A percentile compares a stretch with the other conserved stretches of the same genome.
These are phyloP conservation scores for Diaprepes abbreviatus DNA, from an alignment of 2,888 invertebrate species.

Conservation along the genomic window DNA sequence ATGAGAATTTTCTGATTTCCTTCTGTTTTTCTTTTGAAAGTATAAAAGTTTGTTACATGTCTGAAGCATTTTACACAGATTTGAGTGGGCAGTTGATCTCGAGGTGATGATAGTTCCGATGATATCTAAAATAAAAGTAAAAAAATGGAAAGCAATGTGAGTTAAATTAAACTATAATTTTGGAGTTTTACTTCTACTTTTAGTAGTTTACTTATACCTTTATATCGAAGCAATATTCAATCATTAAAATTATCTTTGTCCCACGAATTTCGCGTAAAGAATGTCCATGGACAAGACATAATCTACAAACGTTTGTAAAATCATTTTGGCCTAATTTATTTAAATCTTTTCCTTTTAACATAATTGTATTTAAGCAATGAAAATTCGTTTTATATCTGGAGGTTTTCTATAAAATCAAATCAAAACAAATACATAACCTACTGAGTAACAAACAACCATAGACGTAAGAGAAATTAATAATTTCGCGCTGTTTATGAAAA, in stretches of 20 bases:
- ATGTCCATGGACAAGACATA: slow-evolving; percentile 59
- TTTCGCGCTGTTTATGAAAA: too few relatives aligned
- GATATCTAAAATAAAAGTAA: slow-evolving; percentile 59
- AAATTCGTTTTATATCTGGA: too few relatives aligned
- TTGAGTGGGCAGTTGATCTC: slow-evolving; percentile 64
- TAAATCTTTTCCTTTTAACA: background rate
- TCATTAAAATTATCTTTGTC: slow-evolving; percentile 62
- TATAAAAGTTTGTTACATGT: slow-evolving; percentile 64
- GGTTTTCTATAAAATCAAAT: too few relatives aligned
- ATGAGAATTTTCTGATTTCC: slow-evolving; percentile 65
- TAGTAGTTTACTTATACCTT: too few relatives aligned
- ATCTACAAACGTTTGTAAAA: slow-evolving; percentile 59
- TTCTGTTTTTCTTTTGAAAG: slow-evolving; percentile 59
- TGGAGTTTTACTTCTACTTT: too few relatives aligned
- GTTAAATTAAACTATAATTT: too few relatives aligned
- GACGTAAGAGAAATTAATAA: too few relatives aligned
- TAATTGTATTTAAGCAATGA: background rate
- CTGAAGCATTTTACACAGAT: slow-evolving; percentile 66
- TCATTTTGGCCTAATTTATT: background rate
- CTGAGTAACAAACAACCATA: too few relatives aligned
- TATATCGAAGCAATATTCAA: slow-evolving; percentile 61
- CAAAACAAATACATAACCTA: too few relatives aligned
- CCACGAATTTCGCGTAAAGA: slow-evolving; percentile 59
- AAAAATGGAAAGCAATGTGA: too few relatives aligned
- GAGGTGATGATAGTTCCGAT: too few relatives aligned